Percentiles rank a stretch among this genome's conserved stretches.
Evolutionary conservation across 2,113 vertebrate species (phyloP).

Genomic region (Cranoglanis bouderius): DNA sequence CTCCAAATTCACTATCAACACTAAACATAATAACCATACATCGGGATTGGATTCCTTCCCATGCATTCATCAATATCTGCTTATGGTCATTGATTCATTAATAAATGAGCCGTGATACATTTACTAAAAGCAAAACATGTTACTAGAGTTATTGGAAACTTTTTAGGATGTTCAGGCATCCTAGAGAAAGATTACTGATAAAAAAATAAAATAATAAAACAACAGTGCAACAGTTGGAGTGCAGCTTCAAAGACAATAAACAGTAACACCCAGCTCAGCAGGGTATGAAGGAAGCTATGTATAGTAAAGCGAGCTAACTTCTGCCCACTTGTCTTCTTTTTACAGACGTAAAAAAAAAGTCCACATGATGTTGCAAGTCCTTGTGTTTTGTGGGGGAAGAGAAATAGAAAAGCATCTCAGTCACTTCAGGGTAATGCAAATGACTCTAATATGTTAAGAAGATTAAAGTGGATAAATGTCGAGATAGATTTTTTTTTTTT

Average conservation of each 20-base stretch:
- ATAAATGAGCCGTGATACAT: not conserved
- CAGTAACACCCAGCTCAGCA: conserved; percentile 11
- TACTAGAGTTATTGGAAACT: not conserved
- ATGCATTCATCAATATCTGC: not conserved
- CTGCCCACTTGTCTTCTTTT: conserved; percentile 71
- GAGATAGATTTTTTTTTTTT: conserved; percentile 72
- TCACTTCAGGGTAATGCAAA: conserved; percentile 80
- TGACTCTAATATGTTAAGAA: conserved; percentile 86
- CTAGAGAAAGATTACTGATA: conserved; percentile 70
- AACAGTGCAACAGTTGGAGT: conserved; percentile 42
- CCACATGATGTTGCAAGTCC: conserved; percentile 73
- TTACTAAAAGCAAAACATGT: not conserved
- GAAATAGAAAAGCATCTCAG: conserved; percentile 72
- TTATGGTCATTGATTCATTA: not conserved
- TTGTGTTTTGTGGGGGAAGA: conserved; percentile 72
- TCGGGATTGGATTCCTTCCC: not conserved
- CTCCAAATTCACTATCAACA: not conserved
- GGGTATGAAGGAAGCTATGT: conserved; percentile 61
- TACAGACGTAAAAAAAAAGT: conserved; percentile 64
- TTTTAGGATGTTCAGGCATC: conserved; percentile 10
- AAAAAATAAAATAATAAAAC: conserved; percentile 59
- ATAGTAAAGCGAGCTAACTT: conserved; percentile 67
- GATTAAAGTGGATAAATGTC: conserved; percentile 86
- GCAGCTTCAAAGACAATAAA: conserved; percentile 23
- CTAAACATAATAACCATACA: not conserved